Evolutionary conservation across 2,888 invertebrate genomes (phyloP), one percentile per base, ranked within the genome.

Genomic region (Homarus gammarus): DNA sequence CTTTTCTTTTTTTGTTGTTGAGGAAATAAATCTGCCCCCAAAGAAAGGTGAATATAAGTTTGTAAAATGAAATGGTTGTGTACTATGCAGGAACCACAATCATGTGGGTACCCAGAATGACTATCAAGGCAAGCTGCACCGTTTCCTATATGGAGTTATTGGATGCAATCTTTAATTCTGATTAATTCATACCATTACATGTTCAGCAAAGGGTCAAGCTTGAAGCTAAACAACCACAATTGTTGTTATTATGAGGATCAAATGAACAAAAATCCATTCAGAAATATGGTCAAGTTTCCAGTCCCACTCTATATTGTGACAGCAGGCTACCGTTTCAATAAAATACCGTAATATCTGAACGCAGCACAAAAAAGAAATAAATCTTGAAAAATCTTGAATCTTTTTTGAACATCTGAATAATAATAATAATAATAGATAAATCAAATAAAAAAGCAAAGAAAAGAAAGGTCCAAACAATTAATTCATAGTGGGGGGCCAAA

Each of bases 51-150:
- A n/a, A n/a, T n/a, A n/a, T n/a, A n/a, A n/a, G n/a, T n/a, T 31
- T 2, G 33, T n/a, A 70, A 12, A 40, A 64, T 64, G 2, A 64
- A 64, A 64, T 8, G 27, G 61, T 27, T 27, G 15, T 38, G 3
- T 10, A 27, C 61, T 12, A 22, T 64, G 64, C 40, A 79, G 38
- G 79, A 79, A 79, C 79, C 51, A 79, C 79, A 79, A 64, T n/a
- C 33, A 79, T 79, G 79, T 40, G 38, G 31, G 38, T 61, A 79
- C 38, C 22, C 36, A 64, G 36, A n/a, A 27, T 31, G 75, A 75
- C 75, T 40, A 36, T 56, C 27, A 79, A 27, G n/a, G 27, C 8
- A 64, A 64, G 61, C 61, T 5, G 61, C n/a, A 27, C 27, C n/a
- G 6, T 64, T 64, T 27, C 18, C 27, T 27, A 64, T 64, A 6